phyloP scores from a whole-genome alignment of 2,888 invertebrate species.

The Rhingia campestris region DNA sequence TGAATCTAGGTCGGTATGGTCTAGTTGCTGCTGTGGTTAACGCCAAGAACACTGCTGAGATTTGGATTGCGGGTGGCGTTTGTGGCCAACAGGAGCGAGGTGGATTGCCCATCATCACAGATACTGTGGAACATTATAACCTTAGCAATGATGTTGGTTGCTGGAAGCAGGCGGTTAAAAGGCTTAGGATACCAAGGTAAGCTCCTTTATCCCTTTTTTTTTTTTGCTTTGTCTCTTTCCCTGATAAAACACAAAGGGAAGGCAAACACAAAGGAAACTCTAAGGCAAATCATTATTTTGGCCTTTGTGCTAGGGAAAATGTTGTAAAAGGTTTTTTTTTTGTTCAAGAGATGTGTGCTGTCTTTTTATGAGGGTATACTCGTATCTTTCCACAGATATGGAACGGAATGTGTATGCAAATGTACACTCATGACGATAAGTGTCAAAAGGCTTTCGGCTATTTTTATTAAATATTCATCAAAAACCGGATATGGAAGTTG shows the following conservation, averaged over 20 bases:
- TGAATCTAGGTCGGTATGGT: constrained; percentile 77
- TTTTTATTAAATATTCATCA: constrained; percentile 7
- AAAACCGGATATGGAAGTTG: not conserved
- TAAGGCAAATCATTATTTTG: constrained; percentile 33
- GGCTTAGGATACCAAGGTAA: constrained; percentile 67
- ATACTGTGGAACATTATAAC: constrained; percentile 76
- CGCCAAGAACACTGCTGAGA: constrained; percentile 79
- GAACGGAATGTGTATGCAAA: constrained; percentile 19
- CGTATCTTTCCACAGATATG: not conserved
- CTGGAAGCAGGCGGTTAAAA: constrained; percentile 48
- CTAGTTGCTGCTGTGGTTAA: constrained; percentile 76
- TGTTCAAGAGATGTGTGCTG: constrained; percentile 1
- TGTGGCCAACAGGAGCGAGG: constrained; percentile 76
- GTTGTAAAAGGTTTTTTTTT: constrained; percentile 4
- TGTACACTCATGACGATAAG: constrained; percentile 21
- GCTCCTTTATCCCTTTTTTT: constrained; percentile 7
- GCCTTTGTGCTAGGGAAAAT: constrained; percentile 23
- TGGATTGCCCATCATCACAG: constrained; percentile 74
- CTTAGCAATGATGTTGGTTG: constrained; percentile 49
- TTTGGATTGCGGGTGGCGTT: constrained; percentile 90
- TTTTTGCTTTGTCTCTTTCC: constrained; percentile 10
- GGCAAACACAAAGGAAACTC: constrained; percentile 15
- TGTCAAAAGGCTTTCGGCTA: not conserved
- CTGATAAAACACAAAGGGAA: constrained; percentile 9
- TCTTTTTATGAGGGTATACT: constrained; percentile 1